A percentile compares a stretch with the other conserved stretches of the same genome.
Conservation (phyloP, 2,113 vertebrate genomes). For the Paramisgurnus dabryanus region DNA sequence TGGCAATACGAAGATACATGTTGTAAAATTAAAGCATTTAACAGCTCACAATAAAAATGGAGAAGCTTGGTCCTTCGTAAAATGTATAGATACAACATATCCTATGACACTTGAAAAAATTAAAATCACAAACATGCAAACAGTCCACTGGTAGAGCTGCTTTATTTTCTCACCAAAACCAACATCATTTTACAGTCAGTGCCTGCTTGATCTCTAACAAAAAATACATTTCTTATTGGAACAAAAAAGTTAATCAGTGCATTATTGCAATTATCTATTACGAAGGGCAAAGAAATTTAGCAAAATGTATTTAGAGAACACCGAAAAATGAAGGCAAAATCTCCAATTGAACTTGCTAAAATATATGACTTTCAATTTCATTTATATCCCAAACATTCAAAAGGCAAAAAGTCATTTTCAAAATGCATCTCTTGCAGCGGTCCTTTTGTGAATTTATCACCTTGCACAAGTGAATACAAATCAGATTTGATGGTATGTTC, state of each 20-base stretch:
- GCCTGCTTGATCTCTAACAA: background rate
- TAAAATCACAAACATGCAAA: background rate
- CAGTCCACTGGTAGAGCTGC: constrained; percentile 11
- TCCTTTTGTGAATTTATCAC: background rate
- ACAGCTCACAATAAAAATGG: too few species aligned
- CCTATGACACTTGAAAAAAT: background rate
- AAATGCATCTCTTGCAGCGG: background rate
- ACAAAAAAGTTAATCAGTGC: constrained; percentile 17
- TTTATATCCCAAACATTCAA: background rate
- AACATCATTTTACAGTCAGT: constrained; percentile 7
- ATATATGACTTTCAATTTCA: background rate
- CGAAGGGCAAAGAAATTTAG: background rate
- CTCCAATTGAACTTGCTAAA: background rate
- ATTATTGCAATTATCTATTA: background rate
- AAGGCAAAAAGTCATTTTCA: background rate
- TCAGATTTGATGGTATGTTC: background rate
- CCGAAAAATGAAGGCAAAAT: background rate
- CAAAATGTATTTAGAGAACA: background rate
- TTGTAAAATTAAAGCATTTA: too few species aligned
- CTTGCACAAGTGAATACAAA: constrained; percentile 1
- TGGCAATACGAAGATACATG: too few species aligned
- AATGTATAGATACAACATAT: too few species aligned
- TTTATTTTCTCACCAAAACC: constrained; percentile 46
- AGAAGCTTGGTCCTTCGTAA: too few species aligned
- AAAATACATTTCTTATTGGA: constrained; percentile 6